Evolutionary conservation across 2,888 invertebrate species (phyloP), one percentile per base, ranked within the genome.

Genomic region (Drosophila nigritarsus): DNA sequence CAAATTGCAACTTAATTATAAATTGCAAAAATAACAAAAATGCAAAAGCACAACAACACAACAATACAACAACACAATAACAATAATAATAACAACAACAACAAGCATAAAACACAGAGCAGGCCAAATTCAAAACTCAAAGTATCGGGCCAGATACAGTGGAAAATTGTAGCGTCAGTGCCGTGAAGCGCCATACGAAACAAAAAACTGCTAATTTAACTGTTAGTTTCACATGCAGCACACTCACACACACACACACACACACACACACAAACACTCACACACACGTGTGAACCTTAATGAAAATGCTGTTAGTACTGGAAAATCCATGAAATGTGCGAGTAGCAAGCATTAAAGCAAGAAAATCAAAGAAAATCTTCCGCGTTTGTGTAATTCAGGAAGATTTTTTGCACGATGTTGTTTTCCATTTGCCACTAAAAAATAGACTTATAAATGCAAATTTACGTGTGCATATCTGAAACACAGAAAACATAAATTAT

Each of bases 321-420:
- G 77, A 79, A 90, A 87, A 80, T 67, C 72, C 87, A 89, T 80
- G 83, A 83, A 83, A 82, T 82, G 87, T 79, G 82, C 84, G 73
- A 81, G 63, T 88, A 65, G 55, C 71, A 69, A 62, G 72, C 71
- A 80, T 80, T 61, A 74, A 74, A 67, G 82, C 75, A 78, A 72
- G 66, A 75, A 88, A 88, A 88, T 89, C 90, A 90, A 78, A 72
- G 66, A 75, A 88, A 88, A 88, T 89, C 90, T 88, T 88, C 88
- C 88, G 88, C 88, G 87, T 88, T 90, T 88, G 89, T 88, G 91
- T 87, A 90, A 90, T 91, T 82, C 84, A 89, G 87, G 87, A 87
- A 87, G 90, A 90, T 87, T 88, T 45, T 36, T 89, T 85, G 72
- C 85, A 84, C 82, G 73, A 66, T 75, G 63, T 66, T 69, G 68